Percentiles rank a stretch among this genome's conserved stretches.
These are phyloP conservation scores for Sericinus montela DNA, from an alignment of 2,888 invertebrate species.

Conservation along the genomic window DNA sequence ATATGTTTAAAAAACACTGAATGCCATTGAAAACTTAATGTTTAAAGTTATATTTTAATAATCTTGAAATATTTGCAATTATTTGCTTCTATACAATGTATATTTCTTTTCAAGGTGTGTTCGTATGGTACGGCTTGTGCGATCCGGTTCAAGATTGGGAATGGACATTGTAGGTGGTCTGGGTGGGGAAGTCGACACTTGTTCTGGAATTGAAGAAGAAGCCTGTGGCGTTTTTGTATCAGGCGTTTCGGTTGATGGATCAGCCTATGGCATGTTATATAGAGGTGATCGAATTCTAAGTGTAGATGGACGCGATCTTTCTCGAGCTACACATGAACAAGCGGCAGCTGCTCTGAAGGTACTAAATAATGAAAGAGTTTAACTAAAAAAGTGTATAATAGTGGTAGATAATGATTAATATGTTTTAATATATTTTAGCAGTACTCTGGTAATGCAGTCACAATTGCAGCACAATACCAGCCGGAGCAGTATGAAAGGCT, in stretches of 20 bases:
- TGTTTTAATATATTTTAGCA: conserved; percentile 30
- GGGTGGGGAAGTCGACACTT: conserved; percentile 58
- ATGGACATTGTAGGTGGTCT: conserved; percentile 76
- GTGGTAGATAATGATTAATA: neutral
- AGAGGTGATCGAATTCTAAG: conserved; percentile 86
- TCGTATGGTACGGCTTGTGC: conserved; percentile 68
- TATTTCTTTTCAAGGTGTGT: conserved; percentile 52
- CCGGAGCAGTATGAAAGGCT: conserved; percentile 71
- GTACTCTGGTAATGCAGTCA: conserved; percentile 68
- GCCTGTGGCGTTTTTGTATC: conserved; percentile 73
- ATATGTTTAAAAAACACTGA: too few species aligned
- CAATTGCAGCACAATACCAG: conserved; percentile 74
- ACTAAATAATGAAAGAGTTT: conserved; percentile 9
- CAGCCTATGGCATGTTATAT: conserved; percentile 76
- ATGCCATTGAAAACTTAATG: too few species aligned
- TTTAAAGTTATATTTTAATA: too few species aligned
- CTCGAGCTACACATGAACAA: conserved; percentile 87
- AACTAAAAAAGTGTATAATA: neutral
- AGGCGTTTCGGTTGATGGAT: conserved; percentile 62
- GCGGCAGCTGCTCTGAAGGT: conserved; percentile 84
- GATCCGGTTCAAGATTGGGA: conserved; percentile 70
- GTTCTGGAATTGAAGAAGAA: conserved; percentile 50
- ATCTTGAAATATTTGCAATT: neutral
- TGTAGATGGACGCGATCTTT: conserved; percentile 86
- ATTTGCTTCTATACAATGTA: neutral